Base-by-base conservation (phyloP, 2,113 vertebrate genomes). In the Vulpes vulpes region DNA sequence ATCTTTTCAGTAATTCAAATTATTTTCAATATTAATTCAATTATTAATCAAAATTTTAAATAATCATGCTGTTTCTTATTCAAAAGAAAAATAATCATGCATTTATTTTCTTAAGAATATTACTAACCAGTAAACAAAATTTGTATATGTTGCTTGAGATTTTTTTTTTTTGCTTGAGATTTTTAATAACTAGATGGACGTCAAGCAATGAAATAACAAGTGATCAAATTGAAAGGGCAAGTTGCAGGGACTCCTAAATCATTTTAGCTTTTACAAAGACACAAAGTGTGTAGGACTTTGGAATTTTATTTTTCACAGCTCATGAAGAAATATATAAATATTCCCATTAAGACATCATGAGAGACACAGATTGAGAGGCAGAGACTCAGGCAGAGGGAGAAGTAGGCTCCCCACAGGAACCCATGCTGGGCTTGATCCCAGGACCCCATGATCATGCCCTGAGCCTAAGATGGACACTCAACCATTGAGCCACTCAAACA, bases 151-250 rank as follows among this genome's bases (percentile, higher is more conserved):
- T 89, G 67, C 25, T 78, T 43, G 43, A 43, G 43, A 43, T 43
- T 43, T 43, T 43, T 43, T 43, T 43, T 43, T 43, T 43, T 43
- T 43, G 43, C 6, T 82, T n/a, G 43, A 94, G 19, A 76, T 53
- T 97, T 90, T 87, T 79, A 69, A 49, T 64, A 91, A 95, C 91
- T 90, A 59, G 55, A 86, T 73, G 8, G 15, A 32, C 84, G 17
- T 22, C 17, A 88, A 89, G 53, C 43, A 85, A 55, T 53, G 35
- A 95, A 95, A 95, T 62, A 35, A 3, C 83, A 11, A 93, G 25
- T 27, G 25, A 92, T 62, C 92, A 60, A 69, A 32, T 19, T 85
- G 23, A 30, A 83, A 49, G 14, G 9, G 30, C 35, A 94, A 84
- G 73, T 22, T 88, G 8, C 25, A 91, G 76, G 30, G 19, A 65